Evolutionary conservation across 2,888 invertebrate genomes (phyloP).

Genomic region (Leucophenga maculata): DNA sequence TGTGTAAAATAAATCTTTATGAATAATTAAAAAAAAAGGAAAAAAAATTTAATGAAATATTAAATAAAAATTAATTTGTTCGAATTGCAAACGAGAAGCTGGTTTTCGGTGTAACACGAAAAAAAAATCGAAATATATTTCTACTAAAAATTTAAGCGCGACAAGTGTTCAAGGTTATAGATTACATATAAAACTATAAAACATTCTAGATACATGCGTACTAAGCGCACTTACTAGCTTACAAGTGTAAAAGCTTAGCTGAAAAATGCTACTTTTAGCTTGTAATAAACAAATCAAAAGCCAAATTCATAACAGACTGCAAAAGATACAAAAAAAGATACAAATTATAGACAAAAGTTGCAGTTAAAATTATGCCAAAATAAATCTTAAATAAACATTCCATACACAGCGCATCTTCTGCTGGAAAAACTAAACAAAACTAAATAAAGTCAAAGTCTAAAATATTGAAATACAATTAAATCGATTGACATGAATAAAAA

Average conservation of each 20-base stretch:
- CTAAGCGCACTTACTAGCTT: background rate
- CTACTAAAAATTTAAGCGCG: constrained; percentile 10
- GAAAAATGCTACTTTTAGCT: background rate
- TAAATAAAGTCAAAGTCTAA: constrained; percentile 49
- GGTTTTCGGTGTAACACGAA: background rate
- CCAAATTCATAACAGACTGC: background rate
- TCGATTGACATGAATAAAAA: constrained; percentile 6
- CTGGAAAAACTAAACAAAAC: constrained; percentile 29
- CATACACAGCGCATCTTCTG: background rate
- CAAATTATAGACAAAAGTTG: background rate
- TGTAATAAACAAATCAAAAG: background rate
- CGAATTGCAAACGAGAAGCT: constrained; percentile 2
- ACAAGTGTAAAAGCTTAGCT: background rate
- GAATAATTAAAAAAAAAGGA: background rate
- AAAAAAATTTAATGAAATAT: constrained; percentile 1
- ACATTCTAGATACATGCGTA: background rate
- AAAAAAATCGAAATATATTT: background rate
- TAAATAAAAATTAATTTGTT: background rate
- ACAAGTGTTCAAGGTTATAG: constrained; percentile 20
- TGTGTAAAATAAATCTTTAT: background rate
- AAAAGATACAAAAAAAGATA: background rate
- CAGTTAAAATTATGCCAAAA: constrained; percentile 19
- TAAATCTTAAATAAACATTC: constrained; percentile 10
- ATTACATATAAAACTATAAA: constrained; percentile 8
- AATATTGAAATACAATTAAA: constrained; percentile 22